Percentiles rank a stretch among this genome's conserved stretches.
phyloP scores from a whole-genome alignment of 2,797 vertebrate species.

The Sebastes hubbsi region DNA sequence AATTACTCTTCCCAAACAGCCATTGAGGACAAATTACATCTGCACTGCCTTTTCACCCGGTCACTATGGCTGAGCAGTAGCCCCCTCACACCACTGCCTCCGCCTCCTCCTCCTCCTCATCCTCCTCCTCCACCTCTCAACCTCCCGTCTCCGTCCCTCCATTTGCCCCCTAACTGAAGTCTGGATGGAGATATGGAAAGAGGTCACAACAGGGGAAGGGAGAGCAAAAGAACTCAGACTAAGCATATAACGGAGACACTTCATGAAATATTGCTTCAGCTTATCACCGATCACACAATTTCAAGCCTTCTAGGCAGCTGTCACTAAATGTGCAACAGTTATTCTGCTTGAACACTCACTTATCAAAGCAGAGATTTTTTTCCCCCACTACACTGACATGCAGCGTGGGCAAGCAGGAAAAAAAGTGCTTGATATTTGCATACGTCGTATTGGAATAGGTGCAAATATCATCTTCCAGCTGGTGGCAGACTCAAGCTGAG shows the following conservation, averaged over 20 bases:
- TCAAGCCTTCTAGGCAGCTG: constrained; percentile 53
- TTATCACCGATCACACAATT: constrained; percentile 60
- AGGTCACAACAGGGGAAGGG: constrained; percentile 55
- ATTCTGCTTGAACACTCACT: constrained; percentile 55
- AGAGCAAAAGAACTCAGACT: constrained; percentile 25
- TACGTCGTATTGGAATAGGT: constrained; percentile 40
- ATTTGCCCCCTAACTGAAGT: constrained; percentile 61
- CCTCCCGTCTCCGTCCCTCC: constrained; percentile 71
- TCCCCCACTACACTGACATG: constrained; percentile 27
- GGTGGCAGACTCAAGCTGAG: constrained; percentile 75
- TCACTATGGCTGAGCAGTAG: constrained; percentile 93
- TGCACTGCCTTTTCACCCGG: constrained; percentile 99
- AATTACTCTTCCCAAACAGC: constrained; percentile 99
- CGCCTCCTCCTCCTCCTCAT: constrained; percentile 58
- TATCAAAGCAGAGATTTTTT: constrained; percentile 54
- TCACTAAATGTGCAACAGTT: constrained; percentile 60
- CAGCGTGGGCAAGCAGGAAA: constrained; percentile 27
- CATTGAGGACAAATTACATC: constrained; percentile 99
- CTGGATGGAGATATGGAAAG: constrained; percentile 53
- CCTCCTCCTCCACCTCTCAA: constrained; percentile 10
- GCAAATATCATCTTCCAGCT: constrained; percentile 54
- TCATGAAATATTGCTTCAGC: constrained; percentile 54
- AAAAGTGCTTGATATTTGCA: constrained; percentile 51
- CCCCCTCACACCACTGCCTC: constrained; percentile 79
- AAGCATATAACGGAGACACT: constrained; percentile 35